Conservation (phyloP, 2,797 vertebrate genomes). For the Mormyrops attenuatus region DNA sequence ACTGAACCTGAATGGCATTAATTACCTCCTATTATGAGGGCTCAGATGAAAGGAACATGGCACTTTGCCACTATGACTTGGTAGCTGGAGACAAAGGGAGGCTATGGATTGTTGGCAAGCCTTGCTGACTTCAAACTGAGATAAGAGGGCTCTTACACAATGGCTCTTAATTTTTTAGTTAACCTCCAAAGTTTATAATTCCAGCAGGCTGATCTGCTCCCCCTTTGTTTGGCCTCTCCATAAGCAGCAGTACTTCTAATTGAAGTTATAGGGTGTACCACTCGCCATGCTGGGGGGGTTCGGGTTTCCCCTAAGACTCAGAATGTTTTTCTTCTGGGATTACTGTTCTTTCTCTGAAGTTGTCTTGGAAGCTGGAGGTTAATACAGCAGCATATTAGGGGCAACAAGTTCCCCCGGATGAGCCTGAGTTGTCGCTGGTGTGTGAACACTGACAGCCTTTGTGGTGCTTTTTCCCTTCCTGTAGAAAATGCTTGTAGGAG, state of each 20-base stretch:
- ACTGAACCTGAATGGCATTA: constrained; percentile 57
- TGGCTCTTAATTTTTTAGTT: constrained; percentile 42
- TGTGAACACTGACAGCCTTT: constrained; percentile 9
- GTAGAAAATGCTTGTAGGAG: constrained; percentile 7
- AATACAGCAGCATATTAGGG: background rate
- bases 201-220: constrained; percentile 45
- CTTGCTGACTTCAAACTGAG: constrained; percentile 61
- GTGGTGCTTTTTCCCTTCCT: background rate
- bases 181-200: constrained; percentile 56
- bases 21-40: constrained; percentile 62
- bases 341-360: constrained; percentile 40
- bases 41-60: constrained; percentile 57
- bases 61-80: constrained; percentile 50
- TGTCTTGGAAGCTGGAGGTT: constrained; percentile 32
- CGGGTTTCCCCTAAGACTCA: constrained; percentile 40
- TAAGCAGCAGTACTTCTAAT: constrained; percentile 58
- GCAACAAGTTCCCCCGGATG: background rate
- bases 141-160: constrained; percentile 57
- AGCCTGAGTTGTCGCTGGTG: background rate
- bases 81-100: constrained; percentile 49
- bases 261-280: constrained; percentile 57
- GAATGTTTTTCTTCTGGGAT: constrained; percentile 41
- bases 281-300: constrained; percentile 30
- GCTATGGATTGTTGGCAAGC: constrained; percentile 56
- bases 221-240: constrained; percentile 50